Percentiles rank a stretch among this genome's conserved stretches.
Evolutionary conservation across 2,888 invertebrate genomes (phyloP).

Genomic region (Cataglyphis altisquamis): DNA sequence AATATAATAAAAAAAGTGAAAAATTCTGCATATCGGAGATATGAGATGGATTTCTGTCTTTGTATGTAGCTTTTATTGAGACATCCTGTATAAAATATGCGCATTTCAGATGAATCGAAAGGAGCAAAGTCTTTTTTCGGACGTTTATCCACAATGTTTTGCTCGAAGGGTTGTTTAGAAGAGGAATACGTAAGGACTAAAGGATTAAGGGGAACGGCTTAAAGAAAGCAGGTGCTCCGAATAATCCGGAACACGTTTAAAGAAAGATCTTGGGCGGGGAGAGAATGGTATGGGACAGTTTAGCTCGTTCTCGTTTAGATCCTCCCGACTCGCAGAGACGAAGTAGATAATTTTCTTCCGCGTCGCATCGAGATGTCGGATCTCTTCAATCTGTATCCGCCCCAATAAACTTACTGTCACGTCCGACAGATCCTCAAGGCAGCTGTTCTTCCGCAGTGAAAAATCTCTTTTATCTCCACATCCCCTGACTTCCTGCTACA

Average conservation of each 20-base stretch:
- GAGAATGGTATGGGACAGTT: slow-evolving; percentile 53
- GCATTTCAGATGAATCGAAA: background rate
- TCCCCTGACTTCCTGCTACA: slow-evolving; percentile 52
- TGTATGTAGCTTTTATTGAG: background rate
- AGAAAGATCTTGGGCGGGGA: slow-evolving; percentile 45
- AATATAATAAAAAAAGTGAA: background rate
- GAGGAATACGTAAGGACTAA: slow-evolving; percentile 5
- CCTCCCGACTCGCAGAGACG: slow-evolving; percentile 59
- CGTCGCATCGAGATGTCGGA: slow-evolving; percentile 65
- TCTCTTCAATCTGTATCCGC: slow-evolving; percentile 71
- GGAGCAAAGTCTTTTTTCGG: too few species aligned
- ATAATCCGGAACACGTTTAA: slow-evolving; percentile 44
- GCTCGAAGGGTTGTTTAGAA: slow-evolving; percentile 18
- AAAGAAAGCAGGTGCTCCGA: slow-evolving; percentile 49
- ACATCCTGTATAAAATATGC: slow-evolving; percentile 14
- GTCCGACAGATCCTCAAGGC: slow-evolving; percentile 65
- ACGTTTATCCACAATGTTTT: slow-evolving; percentile 8
- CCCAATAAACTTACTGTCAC: slow-evolving; percentile 74
- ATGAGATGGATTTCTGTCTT: background rate
- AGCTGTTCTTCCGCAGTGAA: slow-evolving; percentile 50
- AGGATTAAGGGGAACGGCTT: slow-evolving; percentile 28
- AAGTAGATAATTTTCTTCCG: slow-evolving; percentile 73
- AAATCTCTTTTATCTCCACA: slow-evolving; percentile 62
- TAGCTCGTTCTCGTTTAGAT: slow-evolving; percentile 55
- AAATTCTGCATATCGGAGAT: background rate